phyloP scores from a whole-genome alignment of 2,797 vertebrate species.

The Sciurus vulgaris region DNA sequence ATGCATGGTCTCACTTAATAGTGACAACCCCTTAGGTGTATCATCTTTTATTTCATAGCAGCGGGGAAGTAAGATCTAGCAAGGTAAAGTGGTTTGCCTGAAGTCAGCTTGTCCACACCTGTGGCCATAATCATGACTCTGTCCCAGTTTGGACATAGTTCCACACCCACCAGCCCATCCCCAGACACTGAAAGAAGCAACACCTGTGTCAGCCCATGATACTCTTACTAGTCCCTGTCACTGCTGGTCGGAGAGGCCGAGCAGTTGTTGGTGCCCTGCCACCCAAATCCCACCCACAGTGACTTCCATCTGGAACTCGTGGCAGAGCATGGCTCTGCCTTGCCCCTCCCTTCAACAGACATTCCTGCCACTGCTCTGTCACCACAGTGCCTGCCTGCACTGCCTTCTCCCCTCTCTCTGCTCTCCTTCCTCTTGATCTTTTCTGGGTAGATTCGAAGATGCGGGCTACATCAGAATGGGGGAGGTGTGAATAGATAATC shows the following conservation, averaged over 20 bases:
- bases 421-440: slow-evolving; percentile 55
- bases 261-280: background rate
- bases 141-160: too few relatives aligned
- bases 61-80: background rate
- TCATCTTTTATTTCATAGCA: background rate
- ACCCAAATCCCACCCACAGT: background rate
- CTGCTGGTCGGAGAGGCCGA: background rate
- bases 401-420: background rate
- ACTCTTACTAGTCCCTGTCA: too few relatives aligned
- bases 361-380: rapidly evolving
- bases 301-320: rapidly evolving
- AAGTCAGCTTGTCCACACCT: rapidly evolving
- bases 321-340: background rate
- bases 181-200: background rate
- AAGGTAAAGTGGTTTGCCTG: background rate
- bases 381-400: background rate
- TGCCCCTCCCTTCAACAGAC: rapidly evolving
- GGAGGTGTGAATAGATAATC: slow-evolving; percentile 15
- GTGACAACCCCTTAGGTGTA: background rate
- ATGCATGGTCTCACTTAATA: background rate
- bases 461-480: background rate
- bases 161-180: rapidly evolving
- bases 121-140: background rate
- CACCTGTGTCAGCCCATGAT: too few relatives aligned
- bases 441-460: slow-evolving; percentile 19